phyloP scores from a whole-genome alignment of 2,113 vertebrate genomes.

The Struthio camelus region DNA sequence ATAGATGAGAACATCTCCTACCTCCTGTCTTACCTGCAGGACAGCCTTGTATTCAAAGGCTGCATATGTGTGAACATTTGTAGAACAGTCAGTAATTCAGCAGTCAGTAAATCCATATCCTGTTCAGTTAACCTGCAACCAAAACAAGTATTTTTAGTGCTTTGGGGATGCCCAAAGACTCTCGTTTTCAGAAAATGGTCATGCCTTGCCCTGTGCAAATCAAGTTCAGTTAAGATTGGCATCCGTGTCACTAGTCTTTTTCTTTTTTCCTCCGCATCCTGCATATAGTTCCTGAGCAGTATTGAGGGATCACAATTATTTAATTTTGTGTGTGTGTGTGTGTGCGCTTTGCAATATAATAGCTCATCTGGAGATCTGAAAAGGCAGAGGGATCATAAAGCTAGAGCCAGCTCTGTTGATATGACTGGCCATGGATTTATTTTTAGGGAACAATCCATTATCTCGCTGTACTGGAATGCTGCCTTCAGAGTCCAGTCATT shows the following conservation, averaged over 20 bases:
- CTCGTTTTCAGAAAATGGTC: neutral
- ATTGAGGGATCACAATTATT: neutral
- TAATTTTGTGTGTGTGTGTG: neutral
- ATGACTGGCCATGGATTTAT: neutral
- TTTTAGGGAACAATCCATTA: neutral
- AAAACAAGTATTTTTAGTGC: neutral
- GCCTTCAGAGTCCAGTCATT: neutral
- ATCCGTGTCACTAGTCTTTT: neutral
- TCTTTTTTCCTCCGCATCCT: neutral
- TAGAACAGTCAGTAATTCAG: neutral
- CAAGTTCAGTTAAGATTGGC: neutral
- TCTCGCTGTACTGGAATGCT: neutral
- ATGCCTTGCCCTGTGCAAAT: neutral
- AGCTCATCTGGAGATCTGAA: neutral
- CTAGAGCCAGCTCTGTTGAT: neutral
- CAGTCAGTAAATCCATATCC: neutral
- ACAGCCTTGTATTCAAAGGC: neutral
- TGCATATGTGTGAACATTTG: neutral
- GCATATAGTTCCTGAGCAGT: neutral
- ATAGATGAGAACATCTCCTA: neutral
- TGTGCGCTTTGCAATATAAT: neutral
- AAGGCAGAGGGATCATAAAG: conserved; percentile 24
- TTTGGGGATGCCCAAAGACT: neutral
- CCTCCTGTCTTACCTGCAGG: neutral
- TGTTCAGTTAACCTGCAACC: neutral